Base-by-base conservation (phyloP, 2,113 vertebrate species). In the Numida meleagris region DNA sequence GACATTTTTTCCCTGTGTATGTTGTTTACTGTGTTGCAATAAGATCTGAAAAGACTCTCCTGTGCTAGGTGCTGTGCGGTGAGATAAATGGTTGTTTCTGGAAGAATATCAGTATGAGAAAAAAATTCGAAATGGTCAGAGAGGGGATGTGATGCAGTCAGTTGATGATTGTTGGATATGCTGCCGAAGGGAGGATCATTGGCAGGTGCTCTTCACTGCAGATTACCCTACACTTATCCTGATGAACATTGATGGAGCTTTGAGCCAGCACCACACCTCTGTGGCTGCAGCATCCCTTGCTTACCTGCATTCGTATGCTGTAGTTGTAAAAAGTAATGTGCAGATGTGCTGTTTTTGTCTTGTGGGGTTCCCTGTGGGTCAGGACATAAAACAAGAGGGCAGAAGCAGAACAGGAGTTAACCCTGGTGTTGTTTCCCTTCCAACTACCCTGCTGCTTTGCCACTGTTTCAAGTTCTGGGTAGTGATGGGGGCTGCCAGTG, bases 21-120 rank as follows among this genome's bases (percentile, higher is more conserved):
- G 14, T 31, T 46, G 0, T 48, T 34, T 48, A 12, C n/a, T 48
- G 25, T 1, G 7, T 1, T 14, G 29, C 65, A 21, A 0, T 10
- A 38, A 16, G 33, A 43, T 25, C 31, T 1, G 2, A 17, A n/a
- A 45, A 25, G 33, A 24, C 21, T 31, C 20, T 13, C 0, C 1
- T 4, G 10, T 27, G 31, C 58, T 20, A 50, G 4, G 25, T 24
- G 58, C 40, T 14, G 15, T 19, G 50, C 55, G 65, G 58, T 17
- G 19, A 70, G 43, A 43, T 34, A 33, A 55, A 10, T 2, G 34
- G 6, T 6, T 33, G n/a, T 16, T 85, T 79, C 71, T 80, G 82
- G 40, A 53, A 73, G 72, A 42, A 5, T 14, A 3, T 0, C 9
- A 23, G 21, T 7, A 3, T 1, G 10, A 20, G 45, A 43, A 14